Evolutionary conservation across 64 coral and sea anemone genomes (phyloP), one percentile per base, ranked within the genome.

Genomic region (Exaiptasia diaphana): DNA sequence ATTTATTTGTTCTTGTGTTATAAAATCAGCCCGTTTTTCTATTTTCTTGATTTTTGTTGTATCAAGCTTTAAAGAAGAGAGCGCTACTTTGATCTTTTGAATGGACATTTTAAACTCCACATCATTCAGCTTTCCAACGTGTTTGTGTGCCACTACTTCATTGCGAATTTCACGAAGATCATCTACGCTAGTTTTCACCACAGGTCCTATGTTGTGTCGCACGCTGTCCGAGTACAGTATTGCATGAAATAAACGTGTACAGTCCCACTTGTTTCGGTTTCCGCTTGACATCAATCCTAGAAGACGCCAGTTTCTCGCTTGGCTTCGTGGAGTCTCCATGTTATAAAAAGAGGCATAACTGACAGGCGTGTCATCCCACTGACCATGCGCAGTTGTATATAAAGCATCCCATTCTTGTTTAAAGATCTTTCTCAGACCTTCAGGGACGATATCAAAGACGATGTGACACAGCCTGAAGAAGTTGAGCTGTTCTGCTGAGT

Each of bases 241-340:
- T 21, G 82, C 82, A 18, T 84, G 48, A 53, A 71, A 72, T 17
- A 84, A 50, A 25, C 41, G 48, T 14, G 81, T 84, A 72, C 82
- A 85, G 30, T 77, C 74, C 74, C 74, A 77, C 10, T 77, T 18
- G 55, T 50, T 58, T 30, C 25, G 52, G 15, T 85, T 43, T 0
- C 82, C 82, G 25, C 44, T 56, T 55, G 34, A 39, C 53, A 85
- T 73, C 10, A 25, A n/a, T 40, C 10, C 4, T 25, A 73, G 69
- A 31, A 37, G 42, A 22, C 21, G 13, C 5, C 0, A 6, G 29
- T 71, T 73, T 3, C 64, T 43, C n/a, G 15, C 48, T 35, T 22
- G 46, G 40, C 40, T 49, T 83, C 52, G 29, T 27, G 23, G 44
- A 28, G 44, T n/a, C 11, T 77, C 74, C 42, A 53, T 33, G 48